A percentile compares a stretch with the other conserved stretches of the same genome.
Evolutionary conservation across 2,113 vertebrate species (phyloP).

Genomic region (Callithrix jacchus): DNA sequence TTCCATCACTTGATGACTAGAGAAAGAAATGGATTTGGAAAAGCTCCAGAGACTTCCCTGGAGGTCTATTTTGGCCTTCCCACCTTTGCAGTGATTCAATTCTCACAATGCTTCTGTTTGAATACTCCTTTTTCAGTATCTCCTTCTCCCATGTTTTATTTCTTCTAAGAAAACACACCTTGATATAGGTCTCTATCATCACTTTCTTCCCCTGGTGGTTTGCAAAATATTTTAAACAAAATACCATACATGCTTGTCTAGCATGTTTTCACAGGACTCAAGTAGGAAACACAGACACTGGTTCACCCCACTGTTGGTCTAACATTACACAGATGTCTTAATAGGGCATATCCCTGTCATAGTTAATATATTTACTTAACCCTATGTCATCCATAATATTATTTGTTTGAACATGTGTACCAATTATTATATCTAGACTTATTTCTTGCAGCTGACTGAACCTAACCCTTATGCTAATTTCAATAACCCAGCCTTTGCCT

Average conservation of each 20-base stretch:
- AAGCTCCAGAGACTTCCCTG: constrained; percentile 44
- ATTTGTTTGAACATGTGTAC: neutral
- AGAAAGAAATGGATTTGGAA: constrained; percentile 81
- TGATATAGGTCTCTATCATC: neutral
- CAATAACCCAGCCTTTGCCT: neutral
- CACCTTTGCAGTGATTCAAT: neutral
- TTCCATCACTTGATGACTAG: constrained; percentile 79
- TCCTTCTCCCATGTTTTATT: neutral
- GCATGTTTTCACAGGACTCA: neutral
- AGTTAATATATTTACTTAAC: neutral
- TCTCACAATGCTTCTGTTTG: neutral
- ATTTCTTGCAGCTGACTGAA: neutral
- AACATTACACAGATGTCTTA: neutral
- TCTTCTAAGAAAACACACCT: neutral
- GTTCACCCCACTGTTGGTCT: neutral
- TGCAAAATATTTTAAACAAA: neutral
- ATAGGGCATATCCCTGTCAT: neutral
- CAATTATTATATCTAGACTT: neutral
- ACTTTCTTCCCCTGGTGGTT: neutral
- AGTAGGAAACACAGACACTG: neutral
- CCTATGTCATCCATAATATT: neutral
- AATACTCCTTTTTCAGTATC: neutral
- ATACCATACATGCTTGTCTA: neutral
- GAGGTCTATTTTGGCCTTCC: neutral
- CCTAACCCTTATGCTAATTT: neutral